Conservation (phyloP, 1,140 invertebrate genomes). For the Pogonognathellus flavescens region DNA sequence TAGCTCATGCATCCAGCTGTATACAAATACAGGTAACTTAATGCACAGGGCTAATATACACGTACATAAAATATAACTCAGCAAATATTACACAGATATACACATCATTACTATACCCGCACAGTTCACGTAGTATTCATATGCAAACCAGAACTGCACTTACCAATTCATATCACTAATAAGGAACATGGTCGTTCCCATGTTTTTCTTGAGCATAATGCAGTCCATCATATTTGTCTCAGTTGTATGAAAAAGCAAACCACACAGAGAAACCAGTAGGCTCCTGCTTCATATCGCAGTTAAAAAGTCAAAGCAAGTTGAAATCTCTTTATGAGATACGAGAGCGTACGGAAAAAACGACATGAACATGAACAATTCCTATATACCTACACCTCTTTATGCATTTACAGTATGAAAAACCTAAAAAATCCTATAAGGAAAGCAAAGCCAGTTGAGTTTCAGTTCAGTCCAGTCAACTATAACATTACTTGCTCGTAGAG, state of each 20-base stretch:
- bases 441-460: neutral
- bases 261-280: slow-evolving; percentile 29
- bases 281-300: neutral
- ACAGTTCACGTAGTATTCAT: neutral
- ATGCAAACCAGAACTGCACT: neutral
- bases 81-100: neutral
- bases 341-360: slow-evolving; percentile 7
- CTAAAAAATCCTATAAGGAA: neutral
- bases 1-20: too few species aligned
- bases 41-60: too few species aligned
- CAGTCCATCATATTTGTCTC: neutral
- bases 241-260: slow-evolving; percentile 24
- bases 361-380: slow-evolving; percentile 21
- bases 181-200: neutral
- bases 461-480: neutral
- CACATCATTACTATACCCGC: neutral
- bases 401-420: neutral
- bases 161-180: too few species aligned
- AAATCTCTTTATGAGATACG: slow-evolving; percentile 24
- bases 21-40: too few species aligned
- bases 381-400: neutral
- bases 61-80: too few species aligned
- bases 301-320: slow-evolving; percentile 15
- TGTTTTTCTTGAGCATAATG: slow-evolving; percentile 7
- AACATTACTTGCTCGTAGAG: slow-evolving; percentile 10